phyloP scores from a whole-genome alignment of 2,113 vertebrate genomes.

The Camelus dromedarius region DNA sequence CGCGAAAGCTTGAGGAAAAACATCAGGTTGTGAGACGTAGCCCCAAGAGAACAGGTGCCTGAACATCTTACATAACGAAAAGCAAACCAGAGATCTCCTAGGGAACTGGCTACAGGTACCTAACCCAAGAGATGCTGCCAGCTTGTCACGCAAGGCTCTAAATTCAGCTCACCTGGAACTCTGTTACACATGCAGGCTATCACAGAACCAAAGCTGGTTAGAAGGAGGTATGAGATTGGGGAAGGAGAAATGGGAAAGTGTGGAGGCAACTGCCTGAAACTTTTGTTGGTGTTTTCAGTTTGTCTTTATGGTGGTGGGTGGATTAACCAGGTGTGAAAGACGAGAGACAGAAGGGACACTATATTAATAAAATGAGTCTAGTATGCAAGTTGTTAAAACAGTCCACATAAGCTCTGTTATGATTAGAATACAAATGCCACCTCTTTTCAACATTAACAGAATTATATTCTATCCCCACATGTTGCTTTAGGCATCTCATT shows the following conservation, averaged over 20 bases:
- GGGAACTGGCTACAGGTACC: neutral
- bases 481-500: conserved; percentile 56
- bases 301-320: conserved; percentile 10
- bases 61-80: conserved; percentile 21
- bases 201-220: neutral
- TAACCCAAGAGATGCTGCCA: conserved; percentile 25
- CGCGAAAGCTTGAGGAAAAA: conserved; percentile 19
- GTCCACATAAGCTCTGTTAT: neutral
- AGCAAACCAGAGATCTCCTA: conserved; percentile 16
- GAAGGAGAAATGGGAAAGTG: neutral
- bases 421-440: conserved; percentile 59
- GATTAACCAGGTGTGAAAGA: conserved; percentile 52
- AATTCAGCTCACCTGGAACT: neutral
- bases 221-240: neutral
- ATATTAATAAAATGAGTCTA: neutral
- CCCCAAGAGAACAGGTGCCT: neutral
- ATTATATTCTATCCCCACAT: conserved; percentile 33
- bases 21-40: neutral
- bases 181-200: neutral
- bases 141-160: neutral
- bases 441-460: conserved; percentile 59
- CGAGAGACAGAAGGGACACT: conserved; percentile 17
- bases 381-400: conserved; percentile 30
- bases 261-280: neutral
- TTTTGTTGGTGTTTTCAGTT: neutral